phyloP scores from a whole-genome alignment of 2,888 invertebrate species.

The Drosophila phalerata region DNA sequence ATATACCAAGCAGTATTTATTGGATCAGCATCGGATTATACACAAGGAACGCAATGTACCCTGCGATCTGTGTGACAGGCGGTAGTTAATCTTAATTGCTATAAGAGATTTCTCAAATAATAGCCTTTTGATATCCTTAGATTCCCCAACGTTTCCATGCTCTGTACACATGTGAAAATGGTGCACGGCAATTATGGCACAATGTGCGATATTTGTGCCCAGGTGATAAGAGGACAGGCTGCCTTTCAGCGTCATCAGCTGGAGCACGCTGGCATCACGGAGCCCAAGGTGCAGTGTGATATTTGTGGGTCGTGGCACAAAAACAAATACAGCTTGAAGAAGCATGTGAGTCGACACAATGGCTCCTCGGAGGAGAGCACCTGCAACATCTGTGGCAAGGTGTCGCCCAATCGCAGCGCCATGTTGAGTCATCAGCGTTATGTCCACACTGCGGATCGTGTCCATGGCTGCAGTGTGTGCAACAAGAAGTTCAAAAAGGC shows the following conservation, averaged over 20 bases:
- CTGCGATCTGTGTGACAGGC: constrained; percentile 82
- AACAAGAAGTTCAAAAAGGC: constrained; percentile 84
- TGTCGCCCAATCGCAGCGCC: constrained; percentile 83
- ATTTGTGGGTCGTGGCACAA: constrained; percentile 84
- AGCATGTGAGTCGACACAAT: constrained; percentile 83
- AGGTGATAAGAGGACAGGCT: constrained; percentile 83
- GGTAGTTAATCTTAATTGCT: constrained; percentile 53
- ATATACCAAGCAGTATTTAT: constrained; percentile 83
- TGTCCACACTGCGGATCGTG: constrained; percentile 82
- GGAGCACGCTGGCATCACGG: constrained; percentile 80
- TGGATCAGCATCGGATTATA: constrained; percentile 82
- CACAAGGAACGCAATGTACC: constrained; percentile 76
- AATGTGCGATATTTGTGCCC: constrained; percentile 84
- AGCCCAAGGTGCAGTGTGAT: constrained; percentile 83
- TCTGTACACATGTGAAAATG: constrained; percentile 79
- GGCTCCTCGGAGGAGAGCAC: constrained; percentile 76
- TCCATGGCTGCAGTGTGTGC: constrained; percentile 83
- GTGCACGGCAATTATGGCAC: constrained; percentile 79
- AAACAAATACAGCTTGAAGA: constrained; percentile 83
- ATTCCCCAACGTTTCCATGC: constrained; percentile 79
- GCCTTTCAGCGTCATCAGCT: constrained; percentile 83
- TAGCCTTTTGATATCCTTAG: constrained; percentile 41
- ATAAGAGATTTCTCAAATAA: no score
- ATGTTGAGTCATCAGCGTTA: constrained; percentile 83
- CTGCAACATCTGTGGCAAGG: constrained; percentile 83